phyloP scores from a whole-genome alignment of 2,113 vertebrate genomes.

The Dicaeum eximium region DNA sequence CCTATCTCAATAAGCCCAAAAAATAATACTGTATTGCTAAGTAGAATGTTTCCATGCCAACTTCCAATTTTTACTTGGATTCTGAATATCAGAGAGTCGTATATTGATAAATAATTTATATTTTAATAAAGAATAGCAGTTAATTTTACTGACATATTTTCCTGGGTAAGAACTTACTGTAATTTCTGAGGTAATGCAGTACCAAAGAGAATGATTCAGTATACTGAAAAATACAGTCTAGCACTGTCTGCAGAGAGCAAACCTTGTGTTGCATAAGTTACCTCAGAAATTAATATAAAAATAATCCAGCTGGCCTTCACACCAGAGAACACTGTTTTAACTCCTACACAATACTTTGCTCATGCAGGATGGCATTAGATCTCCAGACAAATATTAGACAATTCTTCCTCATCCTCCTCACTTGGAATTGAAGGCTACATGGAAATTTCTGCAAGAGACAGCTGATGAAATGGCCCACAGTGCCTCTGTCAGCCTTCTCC shows the following conservation, averaged over 20 bases:
- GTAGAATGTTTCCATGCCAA: neutral
- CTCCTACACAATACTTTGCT: neutral
- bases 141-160: neutral
- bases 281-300: slow-evolving; percentile 22
- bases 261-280: neutral
- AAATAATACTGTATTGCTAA: neutral
- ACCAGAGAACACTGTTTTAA: neutral
- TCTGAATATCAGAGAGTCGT: neutral
- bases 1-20: neutral
- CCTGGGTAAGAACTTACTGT: neutral
- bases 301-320: slow-evolving; percentile 16
- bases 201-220: neutral
- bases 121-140: slow-evolving; percentile 12
- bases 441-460: neutral
- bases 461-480: neutral
- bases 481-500: neutral
- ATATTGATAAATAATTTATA: slow-evolving; percentile 4
- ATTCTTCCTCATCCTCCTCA: neutral
- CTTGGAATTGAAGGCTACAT: neutral
- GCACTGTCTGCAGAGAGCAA: neutral
- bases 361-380: neutral
- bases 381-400: neutral
- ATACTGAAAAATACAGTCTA: neutral
- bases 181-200: neutral
- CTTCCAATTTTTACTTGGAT: neutral